phyloP scores from a whole-genome alignment of 2,797 vertebrate genomes.

The Graptemys geographica region DNA sequence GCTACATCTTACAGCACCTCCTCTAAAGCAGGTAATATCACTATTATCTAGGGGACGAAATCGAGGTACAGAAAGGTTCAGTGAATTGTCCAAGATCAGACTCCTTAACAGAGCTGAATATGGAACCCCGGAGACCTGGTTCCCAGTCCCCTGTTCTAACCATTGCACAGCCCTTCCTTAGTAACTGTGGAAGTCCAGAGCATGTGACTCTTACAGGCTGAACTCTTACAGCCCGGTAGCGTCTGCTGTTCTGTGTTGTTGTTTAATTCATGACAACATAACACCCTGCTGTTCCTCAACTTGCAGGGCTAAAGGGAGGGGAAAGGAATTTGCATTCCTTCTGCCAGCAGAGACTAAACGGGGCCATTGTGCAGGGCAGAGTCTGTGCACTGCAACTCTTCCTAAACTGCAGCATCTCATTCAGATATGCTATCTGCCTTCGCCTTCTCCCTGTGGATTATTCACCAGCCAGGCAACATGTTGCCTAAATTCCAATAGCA shows the following conservation, averaged over 20 bases:
- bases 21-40: background rate
- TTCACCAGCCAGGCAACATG: constrained; percentile 28
- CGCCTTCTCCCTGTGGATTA: constrained; percentile 48
- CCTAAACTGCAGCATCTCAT: constrained; percentile 31
- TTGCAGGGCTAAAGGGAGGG: background rate
- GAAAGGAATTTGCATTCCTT: constrained; percentile 38
- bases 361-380: background rate
- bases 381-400: background rate
- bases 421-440: constrained; percentile 31
- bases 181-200: background rate
- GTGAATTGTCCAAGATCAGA: background rate
- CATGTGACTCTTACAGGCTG: fast-evolving
- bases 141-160: background rate
- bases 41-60: background rate
- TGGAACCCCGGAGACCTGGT: background rate
- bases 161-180: background rate
- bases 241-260: background rate
- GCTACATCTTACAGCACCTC: background rate
- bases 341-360: background rate
- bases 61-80: background rate
- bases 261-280: background rate
- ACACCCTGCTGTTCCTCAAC: constrained; percentile 13
- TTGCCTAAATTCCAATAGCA: constrained; percentile 60
- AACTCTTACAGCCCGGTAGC: fast-evolving
- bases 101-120: background rate